Conservation (phyloP, 2,797 vertebrate genomes). For the Sebastolobus altivelis region DNA sequence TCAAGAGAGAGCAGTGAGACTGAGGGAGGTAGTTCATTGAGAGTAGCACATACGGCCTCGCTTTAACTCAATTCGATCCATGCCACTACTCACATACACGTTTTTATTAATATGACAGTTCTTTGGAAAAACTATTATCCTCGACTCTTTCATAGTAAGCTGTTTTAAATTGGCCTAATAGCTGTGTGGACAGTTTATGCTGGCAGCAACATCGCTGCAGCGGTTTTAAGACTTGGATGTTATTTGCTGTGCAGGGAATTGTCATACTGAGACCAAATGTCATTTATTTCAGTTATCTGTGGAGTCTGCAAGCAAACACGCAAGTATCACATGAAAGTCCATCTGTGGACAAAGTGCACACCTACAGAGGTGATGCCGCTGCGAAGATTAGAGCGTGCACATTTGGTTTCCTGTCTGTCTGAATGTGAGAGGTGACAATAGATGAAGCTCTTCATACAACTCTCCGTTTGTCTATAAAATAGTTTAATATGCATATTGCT, state of each 20-base stretch:
- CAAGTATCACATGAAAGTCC: not conserved
- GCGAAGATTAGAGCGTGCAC: not conserved
- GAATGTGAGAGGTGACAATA: not conserved
- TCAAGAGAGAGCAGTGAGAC: not conserved
- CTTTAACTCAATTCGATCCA: not conserved
- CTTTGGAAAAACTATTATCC: slow-evolving; percentile 43
- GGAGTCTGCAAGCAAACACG: not conserved
- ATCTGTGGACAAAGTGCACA: not conserved
- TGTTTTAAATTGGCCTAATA: slow-evolving; percentile 40
- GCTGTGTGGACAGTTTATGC: slow-evolving; percentile 30
- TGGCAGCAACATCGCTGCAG: slow-evolving; percentile 24
- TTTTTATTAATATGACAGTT: slow-evolving; percentile 41
- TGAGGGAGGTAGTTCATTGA: not conserved
- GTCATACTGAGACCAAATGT: not conserved
- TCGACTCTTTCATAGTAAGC: slow-evolving; percentile 23
- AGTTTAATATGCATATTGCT: not conserved
- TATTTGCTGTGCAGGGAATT: slow-evolving; percentile 1
- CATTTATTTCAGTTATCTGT: slow-evolving; percentile 12
- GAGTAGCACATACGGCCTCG: not conserved
- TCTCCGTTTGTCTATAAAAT: no score
- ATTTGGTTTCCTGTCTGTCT: not conserved
- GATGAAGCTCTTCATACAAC: not conserved
- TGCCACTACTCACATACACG: slow-evolving; percentile 7
- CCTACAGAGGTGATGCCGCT: not conserved
- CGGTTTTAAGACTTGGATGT: slow-evolving; percentile 40